Evolutionary conservation across 1,140 invertebrate species (phyloP), one percentile per base, ranked within the genome.

Genomic region (Saccostrea cuccullata): DNA sequence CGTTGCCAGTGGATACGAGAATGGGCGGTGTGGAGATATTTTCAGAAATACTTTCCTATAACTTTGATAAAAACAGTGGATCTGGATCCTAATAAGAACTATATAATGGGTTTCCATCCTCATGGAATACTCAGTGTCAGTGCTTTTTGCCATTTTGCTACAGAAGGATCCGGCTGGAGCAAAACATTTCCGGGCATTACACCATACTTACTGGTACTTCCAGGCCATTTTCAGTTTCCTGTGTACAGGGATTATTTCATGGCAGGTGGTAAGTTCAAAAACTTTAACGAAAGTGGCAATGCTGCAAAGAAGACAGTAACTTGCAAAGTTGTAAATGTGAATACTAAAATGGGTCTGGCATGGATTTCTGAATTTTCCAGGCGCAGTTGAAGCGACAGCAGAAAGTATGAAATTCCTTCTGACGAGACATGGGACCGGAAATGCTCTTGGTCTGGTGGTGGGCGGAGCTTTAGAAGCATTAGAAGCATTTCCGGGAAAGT

Each of bases 91-190:
- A 95, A 96, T 9, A 96, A 95, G 90, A 98, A 98, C 94, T 99
- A 99, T 93, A 96, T 99, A 3, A 96, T 99, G 89, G 97, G 97
- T 3, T 96, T 96, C 85, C 98, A 98, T 95, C 98, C 98, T 1
- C 98, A 99, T 94, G 98, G 98, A 1, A 96, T 99, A 15, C 95
- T 98, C 11, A 97, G 97, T 55, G 96, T 96, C 8, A 98, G 98
- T 20, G 96, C 96, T 15, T 97, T 98, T 92, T 96, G 96, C 0
- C 96, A 97, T 88, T 98, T 99, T 95, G 97, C 96, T 0, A 98
- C 98, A 0, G 97, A 98, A 90, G 96, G 96, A 12, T 95, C 96
- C 0, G 95, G 96, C 20, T 98, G 98, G 94, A 95, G 95, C 20
- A 94, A 97, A 86, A 88, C 97, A 0, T 99, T 98, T 94, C 98